These are phyloP conservation scores for Chouioia cunea DNA, from an alignment of 2,888 invertebrate genomes.

Conservation along the genomic window DNA sequence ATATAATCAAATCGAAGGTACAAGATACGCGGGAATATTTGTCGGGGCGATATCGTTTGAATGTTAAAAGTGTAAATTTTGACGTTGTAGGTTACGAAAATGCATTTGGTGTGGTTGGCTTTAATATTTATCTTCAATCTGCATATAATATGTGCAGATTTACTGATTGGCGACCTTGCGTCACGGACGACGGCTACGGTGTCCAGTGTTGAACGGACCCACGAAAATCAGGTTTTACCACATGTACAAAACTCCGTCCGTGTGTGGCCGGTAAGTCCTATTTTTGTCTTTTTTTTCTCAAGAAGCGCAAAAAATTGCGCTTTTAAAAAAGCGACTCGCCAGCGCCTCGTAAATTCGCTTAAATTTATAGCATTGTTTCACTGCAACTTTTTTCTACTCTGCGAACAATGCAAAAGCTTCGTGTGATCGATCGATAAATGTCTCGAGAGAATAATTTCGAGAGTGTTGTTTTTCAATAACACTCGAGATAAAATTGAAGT, in stretches of 20 bases:
- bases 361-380: too few relatives aligned
- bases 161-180: not conserved
- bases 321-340: too few relatives aligned
- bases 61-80: not conserved
- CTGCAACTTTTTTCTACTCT: too few relatives aligned
- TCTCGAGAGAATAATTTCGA: not conserved
- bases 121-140: slow-evolving; percentile 29
- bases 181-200: not conserved
- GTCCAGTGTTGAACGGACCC: not conserved
- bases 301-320: not conserved
- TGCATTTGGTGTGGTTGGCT: not conserved
- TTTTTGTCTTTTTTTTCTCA: not conserved
- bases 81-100: not conserved
- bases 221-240: not conserved
- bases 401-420: too few relatives aligned
- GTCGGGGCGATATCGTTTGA: too few relatives aligned
- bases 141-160: not conserved
- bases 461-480: not conserved
- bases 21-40: too few relatives aligned
- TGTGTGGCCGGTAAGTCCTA: slow-evolving; percentile 11
- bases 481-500: not conserved
- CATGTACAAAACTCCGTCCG: not conserved
- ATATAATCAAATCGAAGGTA: too few relatives aligned
- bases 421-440: too few relatives aligned
- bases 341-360: too few relatives aligned